A percentile compares a stretch with the other conserved stretches of the same genome.
Evolutionary conservation across 2,888 invertebrate species (phyloP).

Genomic region (Eustalomyia histrio): DNA sequence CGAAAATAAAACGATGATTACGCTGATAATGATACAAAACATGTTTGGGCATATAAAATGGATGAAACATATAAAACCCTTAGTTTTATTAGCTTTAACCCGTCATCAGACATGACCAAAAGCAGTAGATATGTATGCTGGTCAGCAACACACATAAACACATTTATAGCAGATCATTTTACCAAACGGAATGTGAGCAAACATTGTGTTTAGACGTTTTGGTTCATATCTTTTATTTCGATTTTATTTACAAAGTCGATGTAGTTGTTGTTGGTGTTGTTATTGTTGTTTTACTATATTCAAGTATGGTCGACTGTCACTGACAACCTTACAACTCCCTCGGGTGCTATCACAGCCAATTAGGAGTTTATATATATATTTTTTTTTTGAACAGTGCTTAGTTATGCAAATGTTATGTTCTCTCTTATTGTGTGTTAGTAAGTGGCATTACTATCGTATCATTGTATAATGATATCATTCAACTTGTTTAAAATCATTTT

Average conservation of each 20-base stretch:
- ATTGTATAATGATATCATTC: conserved; percentile 44
- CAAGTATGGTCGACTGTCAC: conserved; percentile 69
- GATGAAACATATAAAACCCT: conserved; percentile 16
- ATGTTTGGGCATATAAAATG: conserved; percentile 50
- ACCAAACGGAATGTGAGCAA: background rate
- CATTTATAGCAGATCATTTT: background rate
- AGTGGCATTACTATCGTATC: conserved; percentile 38
- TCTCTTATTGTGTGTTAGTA: conserved; percentile 47
- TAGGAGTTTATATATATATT: conserved; percentile 75
- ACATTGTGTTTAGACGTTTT: background rate
- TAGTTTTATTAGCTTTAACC: conserved; percentile 64
- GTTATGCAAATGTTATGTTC: conserved; percentile 76
- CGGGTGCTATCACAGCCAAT: conserved; percentile 79
- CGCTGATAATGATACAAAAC: conserved; percentile 69
- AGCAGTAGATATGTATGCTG: conserved; percentile 51
- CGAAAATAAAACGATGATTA: conserved; percentile 68
- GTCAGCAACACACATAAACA: conserved; percentile 35
- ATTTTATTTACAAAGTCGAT: conserved; percentile 23
- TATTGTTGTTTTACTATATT: conserved; percentile 41
- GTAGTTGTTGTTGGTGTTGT: conserved; percentile 57
- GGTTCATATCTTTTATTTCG: conserved; percentile 7
- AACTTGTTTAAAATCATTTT: conserved; percentile 52
- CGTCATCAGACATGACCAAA: conserved; percentile 27
- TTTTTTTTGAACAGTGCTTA: conserved; percentile 70
- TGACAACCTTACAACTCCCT: conserved; percentile 73